These are phyloP conservation scores for Acrobasis repandana DNA, from an alignment of 2,888 invertebrate genomes.

Conservation along the genomic window DNA sequence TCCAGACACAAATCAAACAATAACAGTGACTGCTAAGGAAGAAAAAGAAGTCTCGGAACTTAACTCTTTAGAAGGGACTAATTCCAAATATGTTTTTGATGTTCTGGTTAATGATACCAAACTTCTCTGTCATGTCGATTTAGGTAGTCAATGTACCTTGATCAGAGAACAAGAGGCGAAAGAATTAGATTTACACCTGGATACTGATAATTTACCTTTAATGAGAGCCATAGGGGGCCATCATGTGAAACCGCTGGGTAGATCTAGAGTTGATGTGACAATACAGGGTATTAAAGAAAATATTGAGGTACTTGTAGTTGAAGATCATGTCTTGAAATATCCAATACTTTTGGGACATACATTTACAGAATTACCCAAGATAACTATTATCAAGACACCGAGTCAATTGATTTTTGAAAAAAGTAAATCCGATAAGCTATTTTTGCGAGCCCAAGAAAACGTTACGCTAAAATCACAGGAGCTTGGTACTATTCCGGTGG, in stretches of 20 bases:
- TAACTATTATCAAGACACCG: slow-evolving; percentile 19
- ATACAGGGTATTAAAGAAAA: slow-evolving; percentile 22
- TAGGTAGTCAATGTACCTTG: slow-evolving; percentile 26
- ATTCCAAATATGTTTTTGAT: slow-evolving; percentile 24
- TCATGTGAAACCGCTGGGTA: slow-evolving; percentile 20
- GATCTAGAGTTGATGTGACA: slow-evolving; percentile 3
- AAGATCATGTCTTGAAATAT: slow-evolving; percentile 24
- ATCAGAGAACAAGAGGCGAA: slow-evolving; percentile 23
- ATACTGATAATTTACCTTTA: slow-evolving; percentile 20
- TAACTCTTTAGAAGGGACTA: slow-evolving; percentile 3
- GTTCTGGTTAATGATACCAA: slow-evolving; percentile 19
- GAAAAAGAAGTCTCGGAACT: slow-evolving; percentile 2
- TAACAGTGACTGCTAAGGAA: background rate
- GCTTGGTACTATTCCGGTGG: no score
- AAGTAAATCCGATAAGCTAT: slow-evolving; percentile 7
- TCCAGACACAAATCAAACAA: background rate
- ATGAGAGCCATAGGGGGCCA: slow-evolving; percentile 24
- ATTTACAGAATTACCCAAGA: slow-evolving; percentile 21
- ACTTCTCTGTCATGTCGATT: slow-evolving; percentile 25
- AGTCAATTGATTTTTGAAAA: slow-evolving; percentile 21
- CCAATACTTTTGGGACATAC: slow-evolving; percentile 25
- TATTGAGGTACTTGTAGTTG: slow-evolving; percentile 23
- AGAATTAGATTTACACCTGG: slow-evolving; percentile 2
- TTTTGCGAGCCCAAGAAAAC: slow-evolving; percentile 4
- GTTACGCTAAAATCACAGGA: background rate